A percentile compares a stretch with the other conserved stretches of the same genome.
Conservation (phyloP, 1,140 invertebrate species). For the Mizuhopecten yessoensis region DNA sequence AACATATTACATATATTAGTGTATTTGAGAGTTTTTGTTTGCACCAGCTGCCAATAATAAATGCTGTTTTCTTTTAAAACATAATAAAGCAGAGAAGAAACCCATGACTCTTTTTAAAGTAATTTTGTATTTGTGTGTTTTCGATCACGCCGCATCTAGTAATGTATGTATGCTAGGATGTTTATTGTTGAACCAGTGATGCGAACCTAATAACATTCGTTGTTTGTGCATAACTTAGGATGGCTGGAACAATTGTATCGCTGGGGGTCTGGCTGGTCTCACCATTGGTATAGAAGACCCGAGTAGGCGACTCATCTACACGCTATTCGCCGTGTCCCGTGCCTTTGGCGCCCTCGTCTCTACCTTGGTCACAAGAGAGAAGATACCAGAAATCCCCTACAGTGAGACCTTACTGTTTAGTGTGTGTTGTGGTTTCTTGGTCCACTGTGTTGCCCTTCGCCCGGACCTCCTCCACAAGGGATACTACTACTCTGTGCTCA, state of each 20-base stretch:
- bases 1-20: no score
- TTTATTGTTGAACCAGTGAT: not conserved
- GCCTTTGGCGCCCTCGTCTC: constrained; percentile 75
- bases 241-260: constrained; percentile 75
- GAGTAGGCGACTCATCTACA: constrained; percentile 67
- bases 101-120: no score
- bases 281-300: constrained; percentile 70
- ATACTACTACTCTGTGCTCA: constrained; percentile 76
- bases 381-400: constrained; percentile 68
- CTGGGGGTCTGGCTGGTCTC: constrained; percentile 75
- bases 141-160: no score
- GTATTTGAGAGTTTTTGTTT: no score
- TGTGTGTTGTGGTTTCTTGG: constrained; percentile 69
- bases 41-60: no score
- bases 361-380: constrained; percentile 70
- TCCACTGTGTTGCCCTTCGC: constrained; percentile 71
- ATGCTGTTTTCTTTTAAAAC: no score
- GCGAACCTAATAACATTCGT: not conserved
- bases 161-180: not conserved
- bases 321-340: constrained; percentile 74
- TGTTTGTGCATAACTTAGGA: constrained; percentile 64
- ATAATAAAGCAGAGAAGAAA: no score
- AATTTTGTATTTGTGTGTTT: no score
- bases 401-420: constrained; percentile 74
- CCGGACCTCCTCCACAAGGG: constrained; percentile 72